Evolutionary conservation across 1,140 invertebrate species (phyloP).

Genomic region (Ectropis grisescens): DNA sequence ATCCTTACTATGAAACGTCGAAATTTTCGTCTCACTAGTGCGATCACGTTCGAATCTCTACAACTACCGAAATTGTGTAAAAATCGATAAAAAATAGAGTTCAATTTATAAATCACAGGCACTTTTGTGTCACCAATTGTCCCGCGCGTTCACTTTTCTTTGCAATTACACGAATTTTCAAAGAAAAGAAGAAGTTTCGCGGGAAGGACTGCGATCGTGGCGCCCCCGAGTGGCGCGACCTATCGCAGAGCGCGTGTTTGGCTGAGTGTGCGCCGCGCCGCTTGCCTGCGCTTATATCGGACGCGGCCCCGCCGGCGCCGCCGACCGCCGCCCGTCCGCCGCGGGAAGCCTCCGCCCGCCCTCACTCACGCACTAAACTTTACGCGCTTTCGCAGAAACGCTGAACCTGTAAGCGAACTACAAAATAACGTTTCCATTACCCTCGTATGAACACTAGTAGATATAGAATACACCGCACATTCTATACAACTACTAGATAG

Average conservation of each 20-base stretch:
- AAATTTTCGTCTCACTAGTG: conserved; percentile 43
- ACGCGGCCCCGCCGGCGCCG: conserved; percentile 13
- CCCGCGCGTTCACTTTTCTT: conserved; percentile 57
- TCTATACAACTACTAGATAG: too few species aligned
- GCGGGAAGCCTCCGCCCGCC: conserved; percentile 39
- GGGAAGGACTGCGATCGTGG: conserved; percentile 53
- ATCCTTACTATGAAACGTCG: conserved; percentile 56
- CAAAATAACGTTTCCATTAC: too few species aligned
- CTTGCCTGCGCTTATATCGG: conserved; percentile 28
- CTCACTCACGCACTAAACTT: conserved; percentile 13
- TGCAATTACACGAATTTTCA: conserved; percentile 64
- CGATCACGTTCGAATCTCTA: conserved; percentile 34
- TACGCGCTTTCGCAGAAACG: conserved; percentile 5
- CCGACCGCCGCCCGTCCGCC: conserved; percentile 11
- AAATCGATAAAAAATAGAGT: conserved; percentile 26
- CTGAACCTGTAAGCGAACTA: too few species aligned
- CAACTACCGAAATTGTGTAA: conserved; percentile 18
- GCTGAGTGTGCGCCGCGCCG: conserved; percentile 39
- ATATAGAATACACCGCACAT: too few species aligned
- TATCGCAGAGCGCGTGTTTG: conserved; percentile 48
- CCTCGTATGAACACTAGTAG: too few species aligned
- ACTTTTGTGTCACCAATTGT: conserved; percentile 48
- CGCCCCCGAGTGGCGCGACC: conserved; percentile 50
- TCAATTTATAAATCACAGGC: conserved; percentile 34
- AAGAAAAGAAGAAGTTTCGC: conserved; percentile 53